Evolutionary conservation across 2,888 invertebrate genomes (phyloP).

Genomic region (Patella depressa): DNA sequence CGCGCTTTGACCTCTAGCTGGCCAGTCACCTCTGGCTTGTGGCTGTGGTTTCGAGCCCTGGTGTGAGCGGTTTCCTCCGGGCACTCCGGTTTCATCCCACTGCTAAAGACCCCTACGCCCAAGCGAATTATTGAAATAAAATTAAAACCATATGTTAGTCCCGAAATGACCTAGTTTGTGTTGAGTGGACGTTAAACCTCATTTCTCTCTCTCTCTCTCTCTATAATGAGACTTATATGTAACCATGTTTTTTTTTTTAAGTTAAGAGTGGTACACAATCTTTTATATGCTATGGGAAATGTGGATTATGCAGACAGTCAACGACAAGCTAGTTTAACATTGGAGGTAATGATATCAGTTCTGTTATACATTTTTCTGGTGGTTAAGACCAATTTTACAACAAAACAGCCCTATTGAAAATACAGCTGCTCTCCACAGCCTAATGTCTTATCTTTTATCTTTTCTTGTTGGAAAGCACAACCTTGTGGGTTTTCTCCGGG

Average conservation of each 20-base stretch:
- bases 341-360: slow-evolving; percentile 59
- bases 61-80: too few species aligned
- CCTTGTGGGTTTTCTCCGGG: too few species aligned
- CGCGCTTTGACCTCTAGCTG: too few species aligned
- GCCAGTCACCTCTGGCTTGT: too few species aligned
- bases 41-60: too few species aligned
- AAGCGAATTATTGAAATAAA: too few species aligned
- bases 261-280: slow-evolving; percentile 67
- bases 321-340: slow-evolving; percentile 68
- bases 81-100: too few species aligned
- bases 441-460: not conserved
- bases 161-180: too few species aligned
- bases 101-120: too few species aligned
- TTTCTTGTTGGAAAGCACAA: not conserved
- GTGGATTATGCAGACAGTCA: slow-evolving; percentile 71
- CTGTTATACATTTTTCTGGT: not conserved
- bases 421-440: not conserved
- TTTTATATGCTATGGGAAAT: slow-evolving; percentile 70
- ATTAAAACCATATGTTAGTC: too few species aligned
- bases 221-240: not conserved
- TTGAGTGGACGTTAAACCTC: too few species aligned
- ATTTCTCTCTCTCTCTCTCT: too few species aligned
- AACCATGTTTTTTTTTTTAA: slow-evolving; percentile 36
- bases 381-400: not conserved
- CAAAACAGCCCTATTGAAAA: not conserved